phyloP scores from a whole-genome alignment of 2,797 vertebrate genomes.

The Sebastes vulpes region DNA sequence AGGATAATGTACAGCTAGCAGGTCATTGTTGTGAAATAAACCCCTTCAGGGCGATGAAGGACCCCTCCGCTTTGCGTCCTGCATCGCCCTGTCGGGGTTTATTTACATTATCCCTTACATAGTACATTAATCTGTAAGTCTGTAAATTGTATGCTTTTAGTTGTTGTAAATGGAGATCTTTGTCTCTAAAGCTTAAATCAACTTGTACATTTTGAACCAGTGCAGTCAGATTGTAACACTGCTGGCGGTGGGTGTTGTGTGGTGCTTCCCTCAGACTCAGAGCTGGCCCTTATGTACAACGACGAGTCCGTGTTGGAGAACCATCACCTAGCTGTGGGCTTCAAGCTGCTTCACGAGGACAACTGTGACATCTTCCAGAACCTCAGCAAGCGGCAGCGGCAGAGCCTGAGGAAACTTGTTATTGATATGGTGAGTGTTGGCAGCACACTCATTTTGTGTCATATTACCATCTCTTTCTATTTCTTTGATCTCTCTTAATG shows the following conservation, averaged over 20 bases:
- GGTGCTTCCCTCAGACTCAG: slow-evolving; percentile 88
- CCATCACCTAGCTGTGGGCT: slow-evolving; percentile 95
- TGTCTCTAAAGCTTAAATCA: not conserved
- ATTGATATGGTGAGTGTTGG: slow-evolving; percentile 91
- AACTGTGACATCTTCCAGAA: slow-evolving; percentile 98
- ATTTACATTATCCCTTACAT: not conserved
- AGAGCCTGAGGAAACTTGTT: slow-evolving; percentile 94
- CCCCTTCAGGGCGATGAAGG: no score
- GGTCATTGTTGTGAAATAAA: no score
- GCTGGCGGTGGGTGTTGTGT: not conserved
- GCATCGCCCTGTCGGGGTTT: no score
- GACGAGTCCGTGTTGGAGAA: slow-evolving; percentile 97
- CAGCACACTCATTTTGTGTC: not conserved
- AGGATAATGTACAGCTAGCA: no score
- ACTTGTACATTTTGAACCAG: not conserved
- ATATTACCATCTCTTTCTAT: not conserved
- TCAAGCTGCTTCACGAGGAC: slow-evolving; percentile 95
- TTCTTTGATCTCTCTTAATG: not conserved
- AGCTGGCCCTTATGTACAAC: slow-evolving; percentile 96
- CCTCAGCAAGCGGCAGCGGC: slow-evolving; percentile 92
- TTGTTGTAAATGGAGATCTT: not conserved
- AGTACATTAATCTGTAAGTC: not conserved
- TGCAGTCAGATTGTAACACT: not conserved
- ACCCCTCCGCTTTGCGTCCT: no score
- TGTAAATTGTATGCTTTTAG: not conserved